A percentile compares a stretch with the other conserved stretches of the same genome.
These are phyloP conservation scores for Cosmopolites sordidus DNA, from an alignment of 2,888 invertebrate genomes.

Conservation along the genomic window DNA sequence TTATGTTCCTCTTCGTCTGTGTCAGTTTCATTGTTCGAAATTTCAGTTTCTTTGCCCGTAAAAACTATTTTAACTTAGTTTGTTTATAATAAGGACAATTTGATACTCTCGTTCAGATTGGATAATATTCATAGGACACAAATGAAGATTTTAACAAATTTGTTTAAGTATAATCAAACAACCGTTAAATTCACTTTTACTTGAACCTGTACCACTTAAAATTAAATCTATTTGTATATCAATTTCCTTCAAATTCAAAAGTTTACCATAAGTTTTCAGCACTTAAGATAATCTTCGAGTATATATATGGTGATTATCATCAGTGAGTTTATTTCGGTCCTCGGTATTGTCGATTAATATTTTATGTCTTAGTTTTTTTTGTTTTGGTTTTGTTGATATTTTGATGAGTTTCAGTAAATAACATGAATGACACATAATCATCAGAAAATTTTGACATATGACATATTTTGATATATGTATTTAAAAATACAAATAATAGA, in stretches of 20 bases:
- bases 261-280: conserved; percentile 25
- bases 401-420: not conserved
- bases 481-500: too few relatives aligned
- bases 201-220: not conserved
- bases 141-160: conserved; percentile 9
- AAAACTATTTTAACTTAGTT: conserved; percentile 1
- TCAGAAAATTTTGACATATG: too few relatives aligned
- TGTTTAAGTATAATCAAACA: conserved; percentile 13
- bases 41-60: conserved; percentile 2
- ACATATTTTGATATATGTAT: too few relatives aligned
- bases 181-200: not conserved
- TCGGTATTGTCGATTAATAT: not conserved
- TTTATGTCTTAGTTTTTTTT: not conserved
- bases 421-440: not conserved
- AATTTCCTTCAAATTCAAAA: conserved; percentile 26
- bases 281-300: conserved; percentile 9
- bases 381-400: not conserved
- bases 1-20: not conserved
- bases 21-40: not conserved
- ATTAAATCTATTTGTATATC: not conserved
- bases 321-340: not conserved
- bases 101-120: conserved; percentile 1
- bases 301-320: not conserved
- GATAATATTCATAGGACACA: conserved; percentile 2
- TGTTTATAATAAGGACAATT: conserved; percentile 8